phyloP scores from a whole-genome alignment of 2,888 invertebrate species.

The Lysandra bellargus region DNA sequence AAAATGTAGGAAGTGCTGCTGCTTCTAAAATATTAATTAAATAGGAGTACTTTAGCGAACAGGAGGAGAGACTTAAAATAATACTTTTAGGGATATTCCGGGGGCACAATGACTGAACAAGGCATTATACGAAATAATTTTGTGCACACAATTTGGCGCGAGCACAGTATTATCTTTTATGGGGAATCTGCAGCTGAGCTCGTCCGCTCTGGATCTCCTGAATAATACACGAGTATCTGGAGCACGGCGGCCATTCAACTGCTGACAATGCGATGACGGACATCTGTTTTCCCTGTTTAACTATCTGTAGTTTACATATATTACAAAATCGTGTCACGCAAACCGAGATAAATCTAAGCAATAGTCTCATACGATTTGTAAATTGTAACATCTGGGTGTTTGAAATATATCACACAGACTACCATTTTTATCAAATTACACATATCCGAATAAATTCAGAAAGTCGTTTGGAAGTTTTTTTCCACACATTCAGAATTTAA shows the following conservation, averaged over 20 bases:
- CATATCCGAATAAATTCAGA: background rate
- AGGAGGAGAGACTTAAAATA: background rate
- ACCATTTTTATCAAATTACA: background rate
- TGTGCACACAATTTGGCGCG: constrained; percentile 3
- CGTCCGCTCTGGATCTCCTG: constrained; percentile 11
- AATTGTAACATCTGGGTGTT: background rate
- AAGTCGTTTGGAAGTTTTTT: background rate
- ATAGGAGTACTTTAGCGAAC: background rate
- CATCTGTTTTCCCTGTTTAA: background rate
- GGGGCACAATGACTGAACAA: background rate
- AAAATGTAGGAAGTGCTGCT: background rate
- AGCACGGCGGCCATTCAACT: constrained; percentile 20
- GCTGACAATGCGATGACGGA: constrained; percentile 16
- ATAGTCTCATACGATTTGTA: background rate
- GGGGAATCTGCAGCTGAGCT: constrained; percentile 7
- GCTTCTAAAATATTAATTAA: background rate
- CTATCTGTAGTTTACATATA: constrained; percentile 11
- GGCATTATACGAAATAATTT: background rate
- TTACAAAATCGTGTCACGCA: constrained; percentile 3
- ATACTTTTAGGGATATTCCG: background rate
- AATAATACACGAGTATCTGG: constrained; percentile 18
- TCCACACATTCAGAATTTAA: background rate
- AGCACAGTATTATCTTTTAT: constrained; percentile 16
- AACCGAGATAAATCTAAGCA: background rate
- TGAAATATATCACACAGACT: background rate